A percentile compares a stretch with the other conserved stretches of the same genome.
These are phyloP conservation scores for Melanotaenia pygmaea DNA, from an alignment of 2,797 vertebrate genomes.

Conservation along the genomic window DNA sequence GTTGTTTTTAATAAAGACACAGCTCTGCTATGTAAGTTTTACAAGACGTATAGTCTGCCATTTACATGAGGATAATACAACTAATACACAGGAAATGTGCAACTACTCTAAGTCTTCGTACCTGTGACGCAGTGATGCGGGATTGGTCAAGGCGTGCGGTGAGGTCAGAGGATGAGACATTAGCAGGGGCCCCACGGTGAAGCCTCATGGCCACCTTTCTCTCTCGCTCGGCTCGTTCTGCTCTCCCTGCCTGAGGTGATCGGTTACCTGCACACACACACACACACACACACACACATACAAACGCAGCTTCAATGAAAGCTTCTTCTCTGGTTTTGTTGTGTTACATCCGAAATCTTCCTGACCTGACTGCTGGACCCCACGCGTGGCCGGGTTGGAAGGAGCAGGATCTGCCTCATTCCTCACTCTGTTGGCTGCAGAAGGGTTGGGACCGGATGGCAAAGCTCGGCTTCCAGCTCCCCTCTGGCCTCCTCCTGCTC, in stretches of 20 bases:
- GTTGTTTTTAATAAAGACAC: neutral
- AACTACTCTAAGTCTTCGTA: slow-evolving; percentile 40
- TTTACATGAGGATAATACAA: neutral
- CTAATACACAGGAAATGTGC: neutral
- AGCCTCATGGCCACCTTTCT: slow-evolving; percentile 97
- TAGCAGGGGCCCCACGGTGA: slow-evolving; percentile 95
- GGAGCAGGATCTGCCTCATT: slow-evolving; percentile 90
- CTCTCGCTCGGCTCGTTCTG: slow-evolving; percentile 94
- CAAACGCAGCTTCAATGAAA: neutral
- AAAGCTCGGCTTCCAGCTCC: slow-evolving; percentile 89
- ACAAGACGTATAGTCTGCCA: neutral
- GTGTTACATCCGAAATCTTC: too few relatives aligned
- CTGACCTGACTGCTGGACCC: slow-evolving; percentile 91
- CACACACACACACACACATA: neutral
- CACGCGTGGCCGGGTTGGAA: slow-evolving; percentile 89
- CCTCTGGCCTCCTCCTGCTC: slow-evolving; percentile 82
- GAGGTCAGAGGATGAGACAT: slow-evolving; percentile 95
- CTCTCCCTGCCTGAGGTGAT: slow-evolving; percentile 89
- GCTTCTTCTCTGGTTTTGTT: neutral
- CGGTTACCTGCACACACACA: slow-evolving; percentile 86
- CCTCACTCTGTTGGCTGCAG: slow-evolving; percentile 90
- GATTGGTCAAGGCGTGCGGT: slow-evolving; percentile 93
- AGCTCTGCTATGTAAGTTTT: neutral
- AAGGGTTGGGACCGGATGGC: slow-evolving; percentile 88
- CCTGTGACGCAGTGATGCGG: slow-evolving; percentile 95